phyloP scores from a whole-genome alignment of 2,797 vertebrate species.

The Helostoma temminkii region DNA sequence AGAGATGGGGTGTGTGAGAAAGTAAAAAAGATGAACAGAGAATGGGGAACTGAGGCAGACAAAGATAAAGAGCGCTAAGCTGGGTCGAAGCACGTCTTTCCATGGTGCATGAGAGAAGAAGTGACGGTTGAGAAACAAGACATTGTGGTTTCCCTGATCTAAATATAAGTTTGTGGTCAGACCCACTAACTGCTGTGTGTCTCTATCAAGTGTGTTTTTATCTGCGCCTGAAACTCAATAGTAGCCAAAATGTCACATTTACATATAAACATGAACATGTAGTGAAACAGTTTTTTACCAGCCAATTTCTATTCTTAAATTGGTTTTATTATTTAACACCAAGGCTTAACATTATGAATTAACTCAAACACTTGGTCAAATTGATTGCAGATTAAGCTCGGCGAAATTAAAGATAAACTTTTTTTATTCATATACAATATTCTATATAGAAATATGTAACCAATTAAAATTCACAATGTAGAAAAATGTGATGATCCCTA shows the following conservation, averaged over 20 bases:
- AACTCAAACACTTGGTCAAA: neutral
- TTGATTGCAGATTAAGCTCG: neutral
- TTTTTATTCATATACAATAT: constrained; percentile 1
- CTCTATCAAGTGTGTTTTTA: constrained; percentile 35
- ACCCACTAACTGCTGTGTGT: constrained; percentile 74
- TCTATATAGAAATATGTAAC: constrained; percentile 15
- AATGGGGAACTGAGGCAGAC: constrained; percentile 44
- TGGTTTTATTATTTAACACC: neutral
- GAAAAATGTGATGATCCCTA: constrained; percentile 25
- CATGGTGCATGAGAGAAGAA: constrained; percentile 64
- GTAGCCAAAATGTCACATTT: constrained; percentile 34
- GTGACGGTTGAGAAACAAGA: constrained; percentile 76
- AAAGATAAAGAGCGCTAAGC: constrained; percentile 42
- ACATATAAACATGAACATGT: constrained; percentile 14
- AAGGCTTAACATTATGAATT: neutral
- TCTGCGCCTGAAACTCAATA: constrained; percentile 30
- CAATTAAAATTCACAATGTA: constrained; percentile 33
- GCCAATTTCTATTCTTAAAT: neutral
- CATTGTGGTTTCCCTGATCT: constrained; percentile 82
- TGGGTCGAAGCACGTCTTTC: constrained; percentile 65
- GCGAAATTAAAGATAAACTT: constrained; percentile 2
- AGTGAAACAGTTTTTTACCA: neutral
- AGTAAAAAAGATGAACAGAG: constrained; percentile 48
- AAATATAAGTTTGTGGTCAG: constrained; percentile 81
- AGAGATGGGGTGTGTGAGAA: constrained; percentile 45